Percentiles rank a stretch among this genome's conserved stretches.
phyloP scores from a whole-genome alignment of 2,113 vertebrate genomes.

The Pandion haliaetus region DNA sequence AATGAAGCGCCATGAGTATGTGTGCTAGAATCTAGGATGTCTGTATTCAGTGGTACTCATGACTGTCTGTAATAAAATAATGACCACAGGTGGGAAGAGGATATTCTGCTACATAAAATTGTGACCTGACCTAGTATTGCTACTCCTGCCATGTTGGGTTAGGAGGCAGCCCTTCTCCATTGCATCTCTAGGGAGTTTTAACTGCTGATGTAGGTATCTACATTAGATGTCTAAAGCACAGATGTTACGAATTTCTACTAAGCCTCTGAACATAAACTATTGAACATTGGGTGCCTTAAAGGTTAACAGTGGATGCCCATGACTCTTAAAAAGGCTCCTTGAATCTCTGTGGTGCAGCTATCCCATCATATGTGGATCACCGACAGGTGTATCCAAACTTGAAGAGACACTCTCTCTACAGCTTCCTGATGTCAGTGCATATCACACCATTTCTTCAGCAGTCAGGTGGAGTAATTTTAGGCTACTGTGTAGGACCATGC shows the following conservation, averaged over 20 bases:
- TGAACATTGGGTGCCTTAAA: not conserved
- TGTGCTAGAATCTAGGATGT: not conserved
- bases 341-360: not conserved
- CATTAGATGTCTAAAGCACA: not conserved
- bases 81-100: not conserved
- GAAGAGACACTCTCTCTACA: not conserved
- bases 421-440: not conserved
- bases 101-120: not conserved
- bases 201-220: not conserved
- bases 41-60: not conserved
- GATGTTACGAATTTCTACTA: not conserved
- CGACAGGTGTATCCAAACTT: not conserved
- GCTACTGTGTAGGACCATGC: not conserved
- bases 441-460: not conserved
- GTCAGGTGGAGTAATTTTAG: not conserved
- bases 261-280: not conserved
- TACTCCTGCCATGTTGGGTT: not conserved
- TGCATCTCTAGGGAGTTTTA: not conserved
- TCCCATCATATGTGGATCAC: not conserved
- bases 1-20: not conserved
- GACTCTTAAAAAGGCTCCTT: not conserved
- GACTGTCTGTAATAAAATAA: not conserved
- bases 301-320: fast-evolving
- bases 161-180: not conserved
- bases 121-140: not conserved